Conservation (phyloP, 1,140 invertebrate genomes). For the Limonius californicus region DNA sequence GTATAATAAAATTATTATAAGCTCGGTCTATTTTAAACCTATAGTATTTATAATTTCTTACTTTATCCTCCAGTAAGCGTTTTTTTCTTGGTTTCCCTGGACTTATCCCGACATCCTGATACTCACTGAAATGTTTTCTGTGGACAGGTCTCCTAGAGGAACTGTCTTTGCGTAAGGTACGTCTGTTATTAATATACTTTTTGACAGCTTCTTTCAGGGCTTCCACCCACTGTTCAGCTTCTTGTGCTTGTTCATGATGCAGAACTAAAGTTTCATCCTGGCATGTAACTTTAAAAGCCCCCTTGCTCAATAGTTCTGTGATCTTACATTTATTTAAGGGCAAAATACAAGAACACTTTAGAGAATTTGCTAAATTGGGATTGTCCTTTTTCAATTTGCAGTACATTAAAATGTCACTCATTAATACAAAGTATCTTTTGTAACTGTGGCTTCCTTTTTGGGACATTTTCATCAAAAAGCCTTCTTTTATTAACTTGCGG, state of each 20-base stretch:
- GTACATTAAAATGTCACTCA: constrained; percentile 59
- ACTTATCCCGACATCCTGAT: constrained; percentile 41
- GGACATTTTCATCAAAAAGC: constrained; percentile 62
- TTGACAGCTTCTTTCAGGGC: constrained; percentile 54
- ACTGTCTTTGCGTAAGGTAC: constrained; percentile 58
- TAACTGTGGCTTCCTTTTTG: constrained; percentile 44
- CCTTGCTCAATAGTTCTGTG: constrained; percentile 52
- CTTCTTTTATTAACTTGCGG: constrained; percentile 66
- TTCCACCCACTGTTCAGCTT: constrained; percentile 55
- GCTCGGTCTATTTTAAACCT: too few species aligned
- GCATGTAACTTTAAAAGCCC: constrained; percentile 49
- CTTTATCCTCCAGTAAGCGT: constrained; percentile 17
- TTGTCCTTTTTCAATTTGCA: constrained; percentile 53
- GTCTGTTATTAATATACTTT: constrained; percentile 54
- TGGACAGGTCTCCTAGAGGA: constrained; percentile 56
- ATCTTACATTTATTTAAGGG: constrained; percentile 61
- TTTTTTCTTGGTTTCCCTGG: constrained; percentile 39
- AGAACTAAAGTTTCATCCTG: constrained; percentile 56
- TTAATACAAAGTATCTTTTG: constrained; percentile 52
- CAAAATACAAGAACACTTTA: constrained; percentile 57
- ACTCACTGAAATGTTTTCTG: constrained; percentile 47
- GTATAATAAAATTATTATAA: too few species aligned
- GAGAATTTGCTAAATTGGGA: constrained; percentile 42
- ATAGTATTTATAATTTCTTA: too few species aligned
- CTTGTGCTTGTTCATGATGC: constrained; percentile 52